A percentile compares a stretch with the other conserved stretches of the same genome.
Evolutionary conservation across 2,113 vertebrate genomes (phyloP).

Genomic region (Trachemys scripta): DNA sequence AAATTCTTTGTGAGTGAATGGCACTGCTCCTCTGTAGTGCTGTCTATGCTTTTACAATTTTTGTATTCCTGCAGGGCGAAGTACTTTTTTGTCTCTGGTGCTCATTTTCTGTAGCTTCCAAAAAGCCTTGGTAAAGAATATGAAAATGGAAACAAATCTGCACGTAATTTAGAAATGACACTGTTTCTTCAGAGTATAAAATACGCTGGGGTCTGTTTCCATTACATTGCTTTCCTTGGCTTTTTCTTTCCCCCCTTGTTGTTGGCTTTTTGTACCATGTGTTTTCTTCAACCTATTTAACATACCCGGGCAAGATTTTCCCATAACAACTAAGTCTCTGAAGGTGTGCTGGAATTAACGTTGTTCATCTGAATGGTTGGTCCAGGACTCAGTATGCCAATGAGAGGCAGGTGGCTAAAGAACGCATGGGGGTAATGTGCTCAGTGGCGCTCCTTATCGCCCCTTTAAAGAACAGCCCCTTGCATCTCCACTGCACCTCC

Average conservation of each 20-base stretch:
- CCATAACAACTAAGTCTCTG: neutral
- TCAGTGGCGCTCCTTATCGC: neutral
- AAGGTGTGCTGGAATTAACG: conserved; percentile 13
- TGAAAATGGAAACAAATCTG: conserved; percentile 73
- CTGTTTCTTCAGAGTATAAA: conserved; percentile 68
- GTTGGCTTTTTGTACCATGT: conserved; percentile 31
- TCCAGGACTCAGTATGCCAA: neutral
- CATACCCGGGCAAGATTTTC: neutral
- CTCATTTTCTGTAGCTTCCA: conserved; percentile 84
- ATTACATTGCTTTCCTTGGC: conserved; percentile 57
- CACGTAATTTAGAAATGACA: conserved; percentile 77
- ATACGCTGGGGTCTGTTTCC: conserved; percentile 51
- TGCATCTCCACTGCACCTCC: neutral
- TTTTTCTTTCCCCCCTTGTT: conserved; percentile 18
- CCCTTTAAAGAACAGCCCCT: neutral
- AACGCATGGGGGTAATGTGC: neutral
- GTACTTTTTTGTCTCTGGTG: conserved; percentile 88
- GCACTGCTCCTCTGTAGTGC: conserved; percentile 87
- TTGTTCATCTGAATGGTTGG: neutral
- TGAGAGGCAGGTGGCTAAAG: conserved; percentile 1
- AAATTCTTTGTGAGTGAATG: conserved; percentile 90
- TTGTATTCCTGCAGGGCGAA: conserved; percentile 88
- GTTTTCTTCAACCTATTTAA: conserved; percentile 42
- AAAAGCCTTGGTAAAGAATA: conserved; percentile 73
- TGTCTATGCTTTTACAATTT: conserved; percentile 88